Evolutionary conservation across 2,113 vertebrate species (phyloP), one percentile per base, ranked within the genome.

Genomic region (Bos indicus): DNA sequence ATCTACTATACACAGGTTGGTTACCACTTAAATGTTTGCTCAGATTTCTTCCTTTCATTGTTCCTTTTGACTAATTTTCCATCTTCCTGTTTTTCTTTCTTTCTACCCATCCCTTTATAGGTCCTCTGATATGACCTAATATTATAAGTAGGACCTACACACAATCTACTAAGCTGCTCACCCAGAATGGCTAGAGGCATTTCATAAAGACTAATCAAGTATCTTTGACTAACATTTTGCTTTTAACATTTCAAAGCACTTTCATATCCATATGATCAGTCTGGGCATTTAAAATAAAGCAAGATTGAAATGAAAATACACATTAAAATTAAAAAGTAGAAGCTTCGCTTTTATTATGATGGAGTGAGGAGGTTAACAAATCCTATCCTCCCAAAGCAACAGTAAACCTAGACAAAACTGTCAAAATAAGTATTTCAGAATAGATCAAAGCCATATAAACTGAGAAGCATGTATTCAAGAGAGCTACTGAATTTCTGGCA

Each of bases 1-100:
- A 99, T 99, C 98, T 99, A 99, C 97, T 99, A 99, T 98, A 99
- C 99, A 33, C 99, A 99, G 99, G 99, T 99, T 97, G 87, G 98
- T 96, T 86, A 95, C 77, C 95, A 28, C 46, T 95, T 89, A 71
- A 40, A 15, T 78, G 7, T 67, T 90, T 81, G 62, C 13, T 95
- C 56, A 91, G 16, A 40, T 62, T 67, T 74, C 59, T 91, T 52
- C 19, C 80, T 96, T 19, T 90, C 57, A 51, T 91, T 57, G 25
- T 62, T 16, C 40, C 12, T 93, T 87, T 62, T 88, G 78, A 54
- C 19, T 43, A 9, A 15, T 81, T 83, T 83, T 46, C 94, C 88
- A 9, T 51, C 21, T 85, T 60, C 8, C 3, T 9, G 60, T 84
- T 36, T 77, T 36, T 25, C 82, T 95, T 93, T 88, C 10, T 4